A percentile compares a stretch with the other conserved stretches of the same genome.
phyloP scores from a whole-genome alignment of 2,797 vertebrate genomes.

The Prionace glauca region DNA sequence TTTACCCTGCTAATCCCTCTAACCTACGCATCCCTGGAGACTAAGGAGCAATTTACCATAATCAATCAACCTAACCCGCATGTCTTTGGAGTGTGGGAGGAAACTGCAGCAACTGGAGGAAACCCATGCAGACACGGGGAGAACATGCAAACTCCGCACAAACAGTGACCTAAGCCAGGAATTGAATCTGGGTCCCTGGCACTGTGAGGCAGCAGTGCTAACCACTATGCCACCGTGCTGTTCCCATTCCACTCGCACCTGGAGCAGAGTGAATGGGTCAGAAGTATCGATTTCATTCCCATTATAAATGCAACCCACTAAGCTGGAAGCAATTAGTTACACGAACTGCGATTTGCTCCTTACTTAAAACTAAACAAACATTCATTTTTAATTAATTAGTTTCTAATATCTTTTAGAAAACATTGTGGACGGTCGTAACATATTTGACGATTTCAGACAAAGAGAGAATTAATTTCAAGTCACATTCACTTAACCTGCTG shows the following conservation, averaged over 20 bases:
- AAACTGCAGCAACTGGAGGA: no score
- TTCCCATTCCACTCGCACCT: not conserved
- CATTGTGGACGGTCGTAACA: not conserved
- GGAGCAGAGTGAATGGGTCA: not conserved
- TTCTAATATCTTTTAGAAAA: not conserved
- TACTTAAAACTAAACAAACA: not conserved
- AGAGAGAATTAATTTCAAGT: not conserved
- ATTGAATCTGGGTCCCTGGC: no score
- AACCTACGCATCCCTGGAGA: no score
- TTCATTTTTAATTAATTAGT: constrained; percentile 16
- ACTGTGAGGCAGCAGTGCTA: no score
- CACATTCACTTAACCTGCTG: not conserved
- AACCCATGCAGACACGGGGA: no score
- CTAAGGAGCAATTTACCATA: no score
- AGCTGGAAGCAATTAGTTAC: not conserved
- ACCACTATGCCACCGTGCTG: not conserved
- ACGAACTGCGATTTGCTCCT: not conserved
- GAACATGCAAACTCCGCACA: no score
- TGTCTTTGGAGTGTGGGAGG: no score
- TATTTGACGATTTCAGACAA: not conserved
- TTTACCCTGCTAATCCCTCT: no score
- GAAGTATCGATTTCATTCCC: not conserved
- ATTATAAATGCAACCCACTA: constrained; percentile 8
- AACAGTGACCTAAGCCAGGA: no score
- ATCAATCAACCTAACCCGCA: no score